A percentile compares a stretch with the other conserved stretches of the same genome.
Evolutionary conservation across 2,797 vertebrate genomes (phyloP).

Genomic region (Remorina albescens): DNA sequence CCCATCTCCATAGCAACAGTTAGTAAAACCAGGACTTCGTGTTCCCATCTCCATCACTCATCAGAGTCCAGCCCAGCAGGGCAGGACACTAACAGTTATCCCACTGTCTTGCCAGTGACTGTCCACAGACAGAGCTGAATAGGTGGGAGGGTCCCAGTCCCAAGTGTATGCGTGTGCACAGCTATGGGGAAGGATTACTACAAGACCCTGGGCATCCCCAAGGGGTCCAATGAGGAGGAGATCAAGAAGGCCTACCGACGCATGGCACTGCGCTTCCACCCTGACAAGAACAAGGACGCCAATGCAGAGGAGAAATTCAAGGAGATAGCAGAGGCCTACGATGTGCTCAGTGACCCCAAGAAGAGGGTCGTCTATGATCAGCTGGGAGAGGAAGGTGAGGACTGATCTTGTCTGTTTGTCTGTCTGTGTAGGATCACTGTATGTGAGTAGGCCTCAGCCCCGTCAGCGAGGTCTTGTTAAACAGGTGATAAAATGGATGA

Average conservation of each 20-base stretch:
- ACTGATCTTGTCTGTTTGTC: slow-evolving; percentile 10
- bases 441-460: neutral
- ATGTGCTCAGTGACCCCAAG: slow-evolving; percentile 98
- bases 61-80: slow-evolving; percentile 32
- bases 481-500: slow-evolving; percentile 51
- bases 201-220: slow-evolving; percentile 95
- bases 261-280: slow-evolving; percentile 98
- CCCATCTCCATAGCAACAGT: slow-evolving; percentile 73
- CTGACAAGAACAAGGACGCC: slow-evolving; percentile 98
- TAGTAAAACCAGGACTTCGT: slow-evolving; percentile 49
- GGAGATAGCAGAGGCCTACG: slow-evolving; percentile 97
- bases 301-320: slow-evolving; percentile 97
- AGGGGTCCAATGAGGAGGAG: slow-evolving; percentile 95
- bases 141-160: slow-evolving; percentile 43
- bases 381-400: slow-evolving; percentile 97
- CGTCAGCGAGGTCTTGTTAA: slow-evolving; percentile 39
- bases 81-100: slow-evolving; percentile 35
- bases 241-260: slow-evolving; percentile 98
- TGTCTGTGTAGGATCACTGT: slow-evolving; percentile 12
- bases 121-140: slow-evolving; percentile 57
- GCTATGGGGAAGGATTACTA: slow-evolving; percentile 99
- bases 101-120: slow-evolving; percentile 62
- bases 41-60: slow-evolving; percentile 35
- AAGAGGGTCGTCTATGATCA: slow-evolving; percentile 96
- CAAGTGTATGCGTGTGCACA: slow-evolving; percentile 45